A percentile compares a stretch with the other conserved stretches of the same genome.
These are phyloP conservation scores for Microcebus tavaratra DNA, from an alignment of 2,113 vertebrate species.

Conservation along the genomic window DNA sequence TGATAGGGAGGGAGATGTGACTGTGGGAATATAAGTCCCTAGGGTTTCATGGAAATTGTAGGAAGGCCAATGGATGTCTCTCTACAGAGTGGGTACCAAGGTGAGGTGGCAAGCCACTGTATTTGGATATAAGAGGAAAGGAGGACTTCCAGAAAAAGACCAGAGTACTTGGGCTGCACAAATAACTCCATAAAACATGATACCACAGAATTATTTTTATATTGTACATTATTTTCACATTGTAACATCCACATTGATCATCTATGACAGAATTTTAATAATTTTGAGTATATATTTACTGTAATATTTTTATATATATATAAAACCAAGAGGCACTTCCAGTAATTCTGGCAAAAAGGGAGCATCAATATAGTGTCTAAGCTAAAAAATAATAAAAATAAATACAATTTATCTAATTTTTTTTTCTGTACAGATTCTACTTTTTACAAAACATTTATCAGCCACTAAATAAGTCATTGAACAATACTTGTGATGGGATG, in stretches of 20 bases:
- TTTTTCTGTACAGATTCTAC: constrained; percentile 94
- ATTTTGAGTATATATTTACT: constrained; percentile 92
- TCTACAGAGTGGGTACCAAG: background rate
- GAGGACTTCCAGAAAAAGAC: background rate
- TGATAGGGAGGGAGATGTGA: background rate
- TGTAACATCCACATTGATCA: constrained; percentile 92
- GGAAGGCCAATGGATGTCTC: background rate
- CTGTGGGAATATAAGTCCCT: background rate
- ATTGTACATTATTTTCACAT: constrained; percentile 94
- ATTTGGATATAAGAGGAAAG: background rate
- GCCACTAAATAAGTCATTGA: constrained; percentile 90
- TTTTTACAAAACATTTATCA: constrained; percentile 96
- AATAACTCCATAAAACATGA: constrained; percentile 79
- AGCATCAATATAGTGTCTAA: constrained; percentile 95
- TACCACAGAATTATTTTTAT: constrained; percentile 95
- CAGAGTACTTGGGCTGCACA: background rate
- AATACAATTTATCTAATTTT: constrained; percentile 94
- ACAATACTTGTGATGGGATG: constrained; percentile 90
- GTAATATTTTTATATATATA: constrained; percentile 94
- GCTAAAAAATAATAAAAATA: constrained; percentile 97
- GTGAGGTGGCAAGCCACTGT: background rate
- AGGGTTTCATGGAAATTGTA: background rate
- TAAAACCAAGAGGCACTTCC: constrained; percentile 97
- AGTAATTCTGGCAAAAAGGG: constrained; percentile 93
- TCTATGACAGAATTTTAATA: constrained; percentile 92